Evolutionary conservation across 2,113 vertebrate species (phyloP), one percentile per base, ranked within the genome.

Genomic region (Nannobrachium achirus): DNA sequence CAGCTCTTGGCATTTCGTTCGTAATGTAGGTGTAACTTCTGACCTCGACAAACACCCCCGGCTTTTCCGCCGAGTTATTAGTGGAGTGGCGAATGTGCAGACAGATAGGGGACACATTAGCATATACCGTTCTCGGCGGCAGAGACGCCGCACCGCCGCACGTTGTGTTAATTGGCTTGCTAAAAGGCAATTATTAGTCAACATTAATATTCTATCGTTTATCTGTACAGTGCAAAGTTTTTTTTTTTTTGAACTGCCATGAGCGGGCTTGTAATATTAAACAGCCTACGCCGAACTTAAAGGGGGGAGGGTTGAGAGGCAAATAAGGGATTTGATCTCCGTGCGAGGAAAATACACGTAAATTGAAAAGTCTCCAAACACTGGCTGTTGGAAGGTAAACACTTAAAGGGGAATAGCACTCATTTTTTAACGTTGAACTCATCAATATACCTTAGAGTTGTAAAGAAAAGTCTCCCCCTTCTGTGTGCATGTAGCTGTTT

Each of bases 131-230:
- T 86, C 80, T 83, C 81, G 88, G 75, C 76, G 78, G 71, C n/a
- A 33, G 3, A 33, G 3, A 86, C 67, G 79, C 71, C 66, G 84
- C 74, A 77, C 73, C 56, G 52, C 16, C 76, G 75, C 82, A 76
- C 64, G 61, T 72, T 75, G 75, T 87, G 84, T 78, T 90, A 89
- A 91, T 85, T 88, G 82, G 70, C 66, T 74, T 58, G 81, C 85
- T 89, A 89, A 91, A 89, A 88, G 82, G 86, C 80, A 86, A 87
- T 86, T 89, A 91, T 91, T 91, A 89, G 89, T 83, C 70, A 59
- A 78, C 87, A 89, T 91, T 89, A 90, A 91, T 89, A 92, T 90
- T 91, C 86, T 77, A 84, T 87, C 69, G 74, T 83, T 89, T 79
- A 85, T 88, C 81, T 84, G 78, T 66, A 86, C 88, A 73, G 63